Conservation (phyloP, 2,113 vertebrate genomes). For the Panurus biarmicus region DNA sequence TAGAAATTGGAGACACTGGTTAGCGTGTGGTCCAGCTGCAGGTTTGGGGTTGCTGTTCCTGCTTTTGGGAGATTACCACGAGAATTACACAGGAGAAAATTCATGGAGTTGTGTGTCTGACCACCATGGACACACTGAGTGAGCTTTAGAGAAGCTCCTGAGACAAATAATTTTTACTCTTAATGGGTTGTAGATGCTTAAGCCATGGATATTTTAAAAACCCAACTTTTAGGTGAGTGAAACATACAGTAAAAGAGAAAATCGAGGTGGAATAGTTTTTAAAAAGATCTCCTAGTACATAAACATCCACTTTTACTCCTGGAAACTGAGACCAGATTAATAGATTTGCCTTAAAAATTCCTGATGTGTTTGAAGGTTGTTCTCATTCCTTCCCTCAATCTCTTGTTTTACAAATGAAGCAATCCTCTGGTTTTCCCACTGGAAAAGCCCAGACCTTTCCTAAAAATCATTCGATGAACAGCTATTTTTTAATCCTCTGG, state of each 20-base stretch:
- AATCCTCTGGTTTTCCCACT: background rate
- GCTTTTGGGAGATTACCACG: fast-evolving
- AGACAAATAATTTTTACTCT: background rate
- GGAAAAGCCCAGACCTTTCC: background rate
- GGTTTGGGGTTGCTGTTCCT: background rate
- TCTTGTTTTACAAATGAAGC: background rate
- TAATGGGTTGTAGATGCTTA: background rate
- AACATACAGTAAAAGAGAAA: background rate
- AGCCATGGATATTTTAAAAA: background rate
- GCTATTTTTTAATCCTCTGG: background rate
- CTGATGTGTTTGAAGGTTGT: background rate
- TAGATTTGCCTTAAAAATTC: background rate
- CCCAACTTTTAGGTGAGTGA: background rate
- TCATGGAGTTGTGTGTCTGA: background rate
- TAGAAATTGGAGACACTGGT: background rate
- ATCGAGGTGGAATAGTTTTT: background rate
- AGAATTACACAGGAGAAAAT: background rate
- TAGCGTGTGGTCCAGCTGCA: background rate
- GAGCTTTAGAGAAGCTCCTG: background rate
- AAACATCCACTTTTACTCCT: background rate
- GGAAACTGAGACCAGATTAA: background rate
- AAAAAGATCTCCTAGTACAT: background rate
- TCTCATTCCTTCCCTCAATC: background rate
- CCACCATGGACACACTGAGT: fast-evolving
- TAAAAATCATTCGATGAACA: background rate